Percentiles rank a stretch among this genome's conserved stretches.
phyloP scores from a whole-genome alignment of 2,888 invertebrate genomes.

The Tachystola acroxantha region DNA sequence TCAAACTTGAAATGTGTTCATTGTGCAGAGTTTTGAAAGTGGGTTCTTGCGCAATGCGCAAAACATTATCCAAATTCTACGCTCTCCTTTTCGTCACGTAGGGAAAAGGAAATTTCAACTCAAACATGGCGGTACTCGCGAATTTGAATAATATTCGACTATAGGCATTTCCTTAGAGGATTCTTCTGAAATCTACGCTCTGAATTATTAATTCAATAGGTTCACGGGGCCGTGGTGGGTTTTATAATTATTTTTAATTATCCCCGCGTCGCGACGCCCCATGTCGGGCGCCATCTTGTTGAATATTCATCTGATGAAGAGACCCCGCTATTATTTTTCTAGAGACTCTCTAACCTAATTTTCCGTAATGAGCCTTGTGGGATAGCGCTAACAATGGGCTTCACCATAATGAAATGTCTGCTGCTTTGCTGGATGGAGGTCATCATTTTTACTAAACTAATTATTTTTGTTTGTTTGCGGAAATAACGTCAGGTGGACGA shows the following conservation, averaged over 20 bases:
- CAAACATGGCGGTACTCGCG: conserved; percentile 3
- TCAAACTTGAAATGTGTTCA: neutral
- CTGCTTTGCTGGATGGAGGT: conserved; percentile 30
- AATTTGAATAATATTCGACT: conserved; percentile 15
- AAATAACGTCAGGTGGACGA: conserved; percentile 2
- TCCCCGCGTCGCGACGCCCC: conserved; percentile 25
- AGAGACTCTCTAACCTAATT: conserved; percentile 56
- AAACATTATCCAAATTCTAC: conserved; percentile 6
- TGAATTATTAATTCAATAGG: conserved; percentile 39
- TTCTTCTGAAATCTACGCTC: conserved; percentile 20
- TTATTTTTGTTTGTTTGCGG: conserved; percentile 21
- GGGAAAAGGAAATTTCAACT: conserved; percentile 7
- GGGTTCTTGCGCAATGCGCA: conserved; percentile 11
- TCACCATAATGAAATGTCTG: conserved; percentile 40
- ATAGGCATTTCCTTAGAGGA: conserved; percentile 12
- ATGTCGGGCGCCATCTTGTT: conserved; percentile 36
- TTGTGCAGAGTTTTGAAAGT: conserved; percentile 1
- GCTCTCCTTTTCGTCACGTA: conserved; percentile 4
- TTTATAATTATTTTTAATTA: conserved; percentile 65
- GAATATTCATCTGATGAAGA: conserved; percentile 58
- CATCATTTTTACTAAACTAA: conserved; percentile 26
- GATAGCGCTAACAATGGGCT: conserved; percentile 35
- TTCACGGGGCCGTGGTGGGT: conserved; percentile 25
- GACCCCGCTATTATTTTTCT: conserved; percentile 53
- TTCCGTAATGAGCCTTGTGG: conserved; percentile 53